Conservation (phyloP, 1,140 invertebrate genomes). For the Mycetomoellerius zeteki region DNA sequence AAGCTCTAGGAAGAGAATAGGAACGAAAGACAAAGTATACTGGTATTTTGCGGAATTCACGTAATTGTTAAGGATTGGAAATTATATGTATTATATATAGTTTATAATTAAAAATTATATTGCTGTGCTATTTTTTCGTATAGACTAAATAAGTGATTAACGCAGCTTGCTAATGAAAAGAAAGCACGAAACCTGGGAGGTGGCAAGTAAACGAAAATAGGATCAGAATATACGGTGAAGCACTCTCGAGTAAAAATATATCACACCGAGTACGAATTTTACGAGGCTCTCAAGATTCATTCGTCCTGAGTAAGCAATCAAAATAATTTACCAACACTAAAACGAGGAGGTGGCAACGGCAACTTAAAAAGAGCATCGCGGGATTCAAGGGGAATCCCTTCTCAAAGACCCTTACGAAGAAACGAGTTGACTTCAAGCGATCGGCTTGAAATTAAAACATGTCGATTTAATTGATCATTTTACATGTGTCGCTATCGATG, state of each 20-base stretch:
- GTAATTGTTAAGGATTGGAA: not conserved
- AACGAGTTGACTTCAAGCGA: not conserved
- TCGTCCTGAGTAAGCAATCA: conserved; percentile 11
- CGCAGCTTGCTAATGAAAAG: not conserved
- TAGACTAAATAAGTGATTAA: not conserved
- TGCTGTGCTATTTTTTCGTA: not conserved
- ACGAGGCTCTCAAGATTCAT: conserved; percentile 23
- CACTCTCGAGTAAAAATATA: conserved; percentile 6
- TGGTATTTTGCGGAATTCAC: not conserved
- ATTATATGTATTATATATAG: not conserved
- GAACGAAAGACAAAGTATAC: not conserved
- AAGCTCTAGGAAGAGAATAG: not conserved
- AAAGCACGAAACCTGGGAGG: not conserved
- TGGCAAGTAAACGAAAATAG: conserved; percentile 33
- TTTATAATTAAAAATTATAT: conserved; percentile 11
- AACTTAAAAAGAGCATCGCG: not conserved
- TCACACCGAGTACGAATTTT: not conserved
- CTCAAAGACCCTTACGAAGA: not conserved
- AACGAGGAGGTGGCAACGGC: conserved; percentile 3
- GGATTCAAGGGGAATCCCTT: not conserved
- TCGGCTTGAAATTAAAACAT: not conserved
- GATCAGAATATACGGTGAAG: not conserved
- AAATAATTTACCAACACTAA: conserved; percentile 27
- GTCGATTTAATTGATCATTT: conserved; percentile 13
- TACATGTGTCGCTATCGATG: not conserved